phyloP scores from a whole-genome alignment of 2,888 invertebrate species.

The Branchellion lobata region DNA sequence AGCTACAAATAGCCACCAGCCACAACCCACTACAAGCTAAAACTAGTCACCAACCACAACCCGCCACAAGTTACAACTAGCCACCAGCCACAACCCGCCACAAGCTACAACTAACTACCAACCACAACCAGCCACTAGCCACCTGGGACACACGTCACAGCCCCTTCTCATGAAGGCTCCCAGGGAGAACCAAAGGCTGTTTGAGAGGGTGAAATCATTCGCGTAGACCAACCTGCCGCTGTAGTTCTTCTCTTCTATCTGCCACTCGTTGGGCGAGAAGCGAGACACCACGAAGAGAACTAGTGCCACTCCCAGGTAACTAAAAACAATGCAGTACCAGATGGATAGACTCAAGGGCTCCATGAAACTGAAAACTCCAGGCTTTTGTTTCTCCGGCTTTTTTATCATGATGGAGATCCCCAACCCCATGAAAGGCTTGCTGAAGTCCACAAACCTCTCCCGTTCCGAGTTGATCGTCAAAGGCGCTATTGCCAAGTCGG shows the following conservation, averaged over 20 bases:
- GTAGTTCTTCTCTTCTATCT: conserved; percentile 64
- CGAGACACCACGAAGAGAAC: conserved; percentile 93
- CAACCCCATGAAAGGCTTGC: conserved; percentile 93
- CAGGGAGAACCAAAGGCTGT: conserved; percentile 92
- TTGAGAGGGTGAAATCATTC: conserved; percentile 72
- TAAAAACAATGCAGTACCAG: conserved; percentile 83
- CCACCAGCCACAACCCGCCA: background rate
- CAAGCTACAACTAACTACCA: background rate
- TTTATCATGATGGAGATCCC: conserved; percentile 93
- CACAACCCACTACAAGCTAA: too few relatives aligned
- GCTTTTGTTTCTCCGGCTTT: conserved; percentile 86
- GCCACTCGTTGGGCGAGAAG: conserved; percentile 96
- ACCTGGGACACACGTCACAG: conserved; percentile 90
- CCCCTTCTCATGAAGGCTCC: conserved; percentile 98
- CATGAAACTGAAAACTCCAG: conserved; percentile 96
- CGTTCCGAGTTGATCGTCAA: conserved; percentile 89
- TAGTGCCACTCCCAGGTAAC: conserved; percentile 92
- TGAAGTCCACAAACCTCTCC: conserved; percentile 91
- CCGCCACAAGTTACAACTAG: too few relatives aligned
- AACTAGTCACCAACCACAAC: too few relatives aligned
- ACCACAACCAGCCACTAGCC: conserved; percentile 43
- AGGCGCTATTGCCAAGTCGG: conserved; percentile 90
- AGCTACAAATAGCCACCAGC: too few relatives aligned
- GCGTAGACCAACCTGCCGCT: conserved; percentile 51
- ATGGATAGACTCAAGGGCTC: conserved; percentile 94